Evolutionary conservation across 2,797 vertebrate genomes (phyloP), one percentile per base, ranked within the genome.

Genomic region (Chelon labrosus): DNA sequence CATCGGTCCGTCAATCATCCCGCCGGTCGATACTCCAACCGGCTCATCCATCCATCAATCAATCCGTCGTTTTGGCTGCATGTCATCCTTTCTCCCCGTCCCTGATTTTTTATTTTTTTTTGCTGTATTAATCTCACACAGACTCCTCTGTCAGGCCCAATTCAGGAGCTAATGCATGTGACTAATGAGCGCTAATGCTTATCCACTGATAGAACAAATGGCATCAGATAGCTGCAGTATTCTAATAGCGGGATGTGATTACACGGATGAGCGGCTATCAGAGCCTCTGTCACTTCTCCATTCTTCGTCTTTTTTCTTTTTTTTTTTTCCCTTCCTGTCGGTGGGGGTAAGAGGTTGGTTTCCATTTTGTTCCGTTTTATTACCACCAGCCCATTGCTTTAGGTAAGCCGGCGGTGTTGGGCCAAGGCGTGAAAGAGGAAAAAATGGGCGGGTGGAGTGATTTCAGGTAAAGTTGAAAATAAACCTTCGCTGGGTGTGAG

Each of bases 171-270:
- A 87, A 86, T 89, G 83, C 83, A 86, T 79, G 87, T 88, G 81
- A 87, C 86, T 90, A 90, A 91, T 89, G 84, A 90, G 84, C 19
- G 5, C 80, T 89, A 90, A 90, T 88, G 88, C 83, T 84, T 70
- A 85, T 86, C 89, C 84, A 78, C 77, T 86, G 80, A 85, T 88
- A 79, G 78, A 88, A 91, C 86, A 89, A 89, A 85, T 82, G 84
- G 83, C 89, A 87, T 85, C 86, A 85, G 86, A 90, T 87, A 77
- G 73, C 74, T 76, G 77, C 73, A 71, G 64, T 75, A 70, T 87
- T 88, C 82, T 85, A 82, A 87, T 83, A 58, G 84, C 55, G 12
- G 76, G 82, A 86, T 88, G 85, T 77, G 87, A 92, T 92, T 89
- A 86, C 72, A 86, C 46, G 86, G 77, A 73, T 85, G 88, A 87